phyloP scores from a whole-genome alignment of 2,888 invertebrate species.

The Spilarctia lutea region DNA sequence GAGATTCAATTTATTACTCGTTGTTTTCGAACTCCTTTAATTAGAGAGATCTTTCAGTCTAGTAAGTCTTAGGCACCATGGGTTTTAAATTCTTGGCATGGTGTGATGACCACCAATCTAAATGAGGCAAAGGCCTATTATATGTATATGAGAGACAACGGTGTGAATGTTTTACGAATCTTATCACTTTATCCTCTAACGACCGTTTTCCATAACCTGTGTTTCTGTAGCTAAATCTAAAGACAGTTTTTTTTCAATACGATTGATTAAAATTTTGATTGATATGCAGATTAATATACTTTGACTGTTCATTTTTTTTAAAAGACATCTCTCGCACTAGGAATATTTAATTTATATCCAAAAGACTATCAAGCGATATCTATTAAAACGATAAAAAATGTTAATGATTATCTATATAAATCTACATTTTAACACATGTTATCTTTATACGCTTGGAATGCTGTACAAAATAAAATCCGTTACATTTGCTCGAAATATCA shows the following conservation, averaged over 20 bases:
- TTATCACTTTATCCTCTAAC: background rate
- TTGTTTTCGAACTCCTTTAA: background rate
- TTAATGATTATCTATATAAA: background rate
- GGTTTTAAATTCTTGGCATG: background rate
- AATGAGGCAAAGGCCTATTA: background rate
- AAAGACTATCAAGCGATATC: background rate
- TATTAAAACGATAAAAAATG: background rate
- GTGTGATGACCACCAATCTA: background rate
- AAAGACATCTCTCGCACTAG: too few relatives aligned
- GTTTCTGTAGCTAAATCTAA: too few relatives aligned
- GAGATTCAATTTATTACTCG: background rate
- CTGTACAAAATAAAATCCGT: background rate
- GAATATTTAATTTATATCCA: too few relatives aligned
- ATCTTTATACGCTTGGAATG: background rate
- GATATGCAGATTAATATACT: too few relatives aligned
- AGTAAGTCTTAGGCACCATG: background rate
- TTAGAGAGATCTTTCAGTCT: background rate
- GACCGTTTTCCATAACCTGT: too few relatives aligned
- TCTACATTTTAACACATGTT: background rate
- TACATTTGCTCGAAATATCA: conserved; percentile 3
- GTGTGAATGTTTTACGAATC: background rate
- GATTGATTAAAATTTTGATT: too few relatives aligned
- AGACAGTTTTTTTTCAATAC: too few relatives aligned
- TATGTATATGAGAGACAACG: background rate
- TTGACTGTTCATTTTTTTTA: too few relatives aligned